phyloP scores from a whole-genome alignment of 1,140 invertebrate species.

The Dendroctonus valens region DNA sequence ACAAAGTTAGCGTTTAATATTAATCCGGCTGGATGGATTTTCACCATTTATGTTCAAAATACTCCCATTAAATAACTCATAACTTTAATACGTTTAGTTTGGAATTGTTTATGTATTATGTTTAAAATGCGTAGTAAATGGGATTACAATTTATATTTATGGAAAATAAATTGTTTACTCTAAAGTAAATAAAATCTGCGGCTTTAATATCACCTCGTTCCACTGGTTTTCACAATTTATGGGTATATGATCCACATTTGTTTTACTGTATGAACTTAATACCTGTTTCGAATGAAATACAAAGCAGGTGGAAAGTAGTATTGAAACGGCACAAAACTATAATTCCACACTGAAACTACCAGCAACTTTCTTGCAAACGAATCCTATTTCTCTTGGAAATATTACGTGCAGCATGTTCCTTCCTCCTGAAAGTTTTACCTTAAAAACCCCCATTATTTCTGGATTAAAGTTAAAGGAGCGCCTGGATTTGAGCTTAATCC shows the following conservation, averaged over 20 bases:
- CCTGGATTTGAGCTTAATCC: constrained; percentile 30
- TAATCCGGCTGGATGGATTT: constrained; percentile 15
- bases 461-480: constrained; percentile 34
- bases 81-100: not conserved
- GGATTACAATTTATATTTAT: no score
- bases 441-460: constrained; percentile 31
- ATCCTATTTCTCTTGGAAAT: not conserved
- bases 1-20: constrained; percentile 26
- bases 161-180: no score
- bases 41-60: constrained; percentile 11
- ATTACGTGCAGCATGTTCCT: constrained; percentile 5
- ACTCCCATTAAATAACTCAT: constrained; percentile 11
- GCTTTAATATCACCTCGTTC: no score
- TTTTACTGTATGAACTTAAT: no score
- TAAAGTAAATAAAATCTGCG: no score
- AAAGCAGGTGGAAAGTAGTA: no score
- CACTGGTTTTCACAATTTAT: no score
- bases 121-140: no score
- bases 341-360: not conserved
- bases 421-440: constrained; percentile 19
- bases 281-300: no score
- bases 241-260: no score
- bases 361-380: constrained; percentile 1
- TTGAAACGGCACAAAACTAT: not conserved
- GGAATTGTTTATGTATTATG: not conserved